A percentile compares a stretch with the other conserved stretches of the same genome.
These are phyloP conservation scores for Anadara kagoshimensis DNA, from an alignment of 1,140 invertebrate genomes.

Conservation along the genomic window DNA sequence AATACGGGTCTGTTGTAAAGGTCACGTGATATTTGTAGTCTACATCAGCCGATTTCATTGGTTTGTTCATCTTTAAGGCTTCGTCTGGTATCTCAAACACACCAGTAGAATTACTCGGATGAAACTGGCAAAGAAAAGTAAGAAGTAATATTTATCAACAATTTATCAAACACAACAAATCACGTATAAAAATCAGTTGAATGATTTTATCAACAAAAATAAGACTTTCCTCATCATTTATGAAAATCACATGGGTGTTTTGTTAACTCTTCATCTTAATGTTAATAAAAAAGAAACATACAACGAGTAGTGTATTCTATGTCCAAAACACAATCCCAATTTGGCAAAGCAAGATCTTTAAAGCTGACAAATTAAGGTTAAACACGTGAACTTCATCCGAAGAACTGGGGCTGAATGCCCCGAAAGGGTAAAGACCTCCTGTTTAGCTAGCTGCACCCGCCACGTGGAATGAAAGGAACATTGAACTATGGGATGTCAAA, in stretches of 20 bases:
- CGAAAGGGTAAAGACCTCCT: too few relatives aligned
- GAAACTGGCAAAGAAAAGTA: conserved; percentile 15
- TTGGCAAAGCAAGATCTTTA: too few relatives aligned
- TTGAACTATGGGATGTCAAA: too few relatives aligned
- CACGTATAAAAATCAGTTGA: not conserved
- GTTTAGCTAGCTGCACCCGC: too few relatives aligned
- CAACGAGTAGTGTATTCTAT: not conserved
- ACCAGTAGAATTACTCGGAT: conserved; percentile 4
- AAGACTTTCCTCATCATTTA: not conserved
- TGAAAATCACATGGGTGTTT: not conserved
- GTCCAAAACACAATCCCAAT: too few relatives aligned
- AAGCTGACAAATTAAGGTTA: too few relatives aligned
- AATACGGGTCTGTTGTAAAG: conserved; percentile 28
- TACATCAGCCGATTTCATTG: not conserved
- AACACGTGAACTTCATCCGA: too few relatives aligned
- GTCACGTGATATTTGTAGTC: conserved; percentile 38
- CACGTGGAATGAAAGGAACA: too few relatives aligned
- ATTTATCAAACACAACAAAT: not conserved
- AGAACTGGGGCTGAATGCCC: too few relatives aligned
- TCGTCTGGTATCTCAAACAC: conserved; percentile 47
- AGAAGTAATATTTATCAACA: not conserved
- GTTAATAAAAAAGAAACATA: not conserved
- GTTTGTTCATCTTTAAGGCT: conserved; percentile 39
- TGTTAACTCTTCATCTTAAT: not conserved
- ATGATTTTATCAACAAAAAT: not conserved